phyloP scores from a whole-genome alignment of 2,797 vertebrate species.

The Lepidocolaptes lacrymiger region DNA sequence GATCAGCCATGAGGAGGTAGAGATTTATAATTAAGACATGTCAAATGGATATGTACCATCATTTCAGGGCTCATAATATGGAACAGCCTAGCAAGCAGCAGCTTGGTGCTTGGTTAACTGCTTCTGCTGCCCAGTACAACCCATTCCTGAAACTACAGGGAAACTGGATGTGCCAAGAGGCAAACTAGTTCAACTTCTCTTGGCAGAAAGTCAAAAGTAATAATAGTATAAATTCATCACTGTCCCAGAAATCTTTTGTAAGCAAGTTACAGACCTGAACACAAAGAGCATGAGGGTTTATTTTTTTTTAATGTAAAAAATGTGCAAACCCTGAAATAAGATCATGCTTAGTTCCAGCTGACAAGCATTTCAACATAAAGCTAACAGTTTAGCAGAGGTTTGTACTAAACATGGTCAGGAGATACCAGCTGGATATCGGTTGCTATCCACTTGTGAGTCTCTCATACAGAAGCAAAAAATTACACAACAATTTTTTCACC shows the following conservation, averaged over 20 bases:
- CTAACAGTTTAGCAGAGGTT: background rate
- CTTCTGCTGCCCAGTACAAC: background rate
- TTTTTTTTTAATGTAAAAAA: background rate
- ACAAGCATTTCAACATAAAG: background rate
- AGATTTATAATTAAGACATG: slow-evolving; percentile 26
- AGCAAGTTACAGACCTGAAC: slow-evolving; percentile 2
- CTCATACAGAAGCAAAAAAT: background rate
- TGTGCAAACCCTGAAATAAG: background rate
- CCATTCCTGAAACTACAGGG: background rate
- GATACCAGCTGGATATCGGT: background rate
- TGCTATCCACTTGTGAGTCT: background rate
- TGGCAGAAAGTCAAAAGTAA: background rate
- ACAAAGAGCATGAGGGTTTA: background rate
- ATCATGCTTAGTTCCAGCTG: background rate
- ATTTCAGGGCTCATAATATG: background rate
- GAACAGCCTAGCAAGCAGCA: background rate
- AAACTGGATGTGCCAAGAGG: background rate
- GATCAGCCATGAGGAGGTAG: background rate
- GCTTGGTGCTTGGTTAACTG: background rate
- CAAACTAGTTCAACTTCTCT: background rate
- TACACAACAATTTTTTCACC: background rate
- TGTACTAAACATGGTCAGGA: background rate
- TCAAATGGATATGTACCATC: background rate
- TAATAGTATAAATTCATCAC: background rate
- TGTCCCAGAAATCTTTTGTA: background rate